Evolutionary conservation across 2,888 invertebrate species (phyloP), one percentile per base, ranked within the genome.

Genomic region (Lasius platythorax): DNA sequence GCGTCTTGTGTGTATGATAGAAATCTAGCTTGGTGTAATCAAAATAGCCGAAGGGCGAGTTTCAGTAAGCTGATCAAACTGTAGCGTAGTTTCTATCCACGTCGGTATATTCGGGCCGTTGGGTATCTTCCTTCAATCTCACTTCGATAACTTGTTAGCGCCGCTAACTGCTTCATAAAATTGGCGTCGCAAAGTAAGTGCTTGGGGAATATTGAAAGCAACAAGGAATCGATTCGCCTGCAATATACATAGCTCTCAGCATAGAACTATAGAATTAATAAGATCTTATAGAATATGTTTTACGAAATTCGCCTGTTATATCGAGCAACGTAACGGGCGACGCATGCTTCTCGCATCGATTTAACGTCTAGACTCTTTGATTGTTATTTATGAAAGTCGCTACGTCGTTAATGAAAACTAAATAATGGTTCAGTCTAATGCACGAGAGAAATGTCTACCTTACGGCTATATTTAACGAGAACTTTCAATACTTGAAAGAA

Each of bases 11-110:
- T 68, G 68, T 67, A 43, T 61, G 75, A 70, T 73, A 72, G 68
- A 81, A 53, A 78, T 75, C 79, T 73, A 82, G 53, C 75, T 68
- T 68, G 90, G 88, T 88, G 85, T 81, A 87, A 85, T 81, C 78
- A 68, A 79, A 83, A 87, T 86, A 85, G 90, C 90, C 88, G 82
- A 83, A 78, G 87, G 91, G 87, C 70, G 85, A 87, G 90, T 90
- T 91, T 82, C 86, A 64, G 84, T 90, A 91, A 91, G 87, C 90
- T 87, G 91, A 91, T 91, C 90, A 91, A 91, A 88, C 88, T 86
- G 82, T 72, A 67, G 75, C 50, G 87, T 43, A 89, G 89, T 91
- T 88, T 90, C 76, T 87, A 85, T 86, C 86, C 82, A 63, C 72
- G 76, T 23, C 66, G 82, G 83, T 85, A 50, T 78, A 81, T 63